Conservation (phyloP, 1,140 invertebrate species). For the Tetragnatha versicolor region DNA sequence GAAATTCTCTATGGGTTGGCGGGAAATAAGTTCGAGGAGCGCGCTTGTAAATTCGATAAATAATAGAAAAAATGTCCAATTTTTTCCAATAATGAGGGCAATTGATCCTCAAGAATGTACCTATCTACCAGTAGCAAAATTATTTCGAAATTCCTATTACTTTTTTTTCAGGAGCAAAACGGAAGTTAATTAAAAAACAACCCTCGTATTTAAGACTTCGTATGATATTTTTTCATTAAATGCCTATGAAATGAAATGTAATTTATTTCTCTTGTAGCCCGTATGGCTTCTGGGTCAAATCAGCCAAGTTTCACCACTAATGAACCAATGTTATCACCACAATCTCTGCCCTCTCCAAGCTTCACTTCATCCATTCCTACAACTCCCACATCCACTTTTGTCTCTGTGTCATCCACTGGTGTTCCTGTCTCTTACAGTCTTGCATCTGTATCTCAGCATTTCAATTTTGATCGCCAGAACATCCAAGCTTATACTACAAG, state of each 20-base stretch:
- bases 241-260: too few species aligned
- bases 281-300: slow-evolving; percentile 51
- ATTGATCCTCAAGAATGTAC: too few species aligned
- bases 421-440: slow-evolving; percentile 35
- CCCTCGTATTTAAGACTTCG: too few species aligned
- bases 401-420: slow-evolving; percentile 12
- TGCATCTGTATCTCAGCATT: slow-evolving; percentile 11
- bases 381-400: slow-evolving; percentile 40
- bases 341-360: slow-evolving; percentile 46
- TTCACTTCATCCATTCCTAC: slow-evolving; percentile 24
- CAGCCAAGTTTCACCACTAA: slow-evolving; percentile 37
- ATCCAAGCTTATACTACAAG: slow-evolving; percentile 31
- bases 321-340: slow-evolving; percentile 55
- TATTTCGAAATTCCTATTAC: too few species aligned
- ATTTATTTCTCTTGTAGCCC: slow-evolving; percentile 29
- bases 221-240: neutral
- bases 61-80: too few species aligned
- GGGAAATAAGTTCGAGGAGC: too few species aligned
- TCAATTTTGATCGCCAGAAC: slow-evolving; percentile 50
- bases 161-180: too few species aligned
- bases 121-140: too few species aligned
- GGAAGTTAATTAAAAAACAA: too few species aligned
- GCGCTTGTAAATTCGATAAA: too few species aligned
- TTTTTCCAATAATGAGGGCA: too few species aligned
- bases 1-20: too few species aligned